A percentile compares a stretch with the other conserved stretches of the same genome.
These are phyloP conservation scores for Cettia cetti DNA, from an alignment of 2,113 vertebrate genomes.

Conservation along the genomic window DNA sequence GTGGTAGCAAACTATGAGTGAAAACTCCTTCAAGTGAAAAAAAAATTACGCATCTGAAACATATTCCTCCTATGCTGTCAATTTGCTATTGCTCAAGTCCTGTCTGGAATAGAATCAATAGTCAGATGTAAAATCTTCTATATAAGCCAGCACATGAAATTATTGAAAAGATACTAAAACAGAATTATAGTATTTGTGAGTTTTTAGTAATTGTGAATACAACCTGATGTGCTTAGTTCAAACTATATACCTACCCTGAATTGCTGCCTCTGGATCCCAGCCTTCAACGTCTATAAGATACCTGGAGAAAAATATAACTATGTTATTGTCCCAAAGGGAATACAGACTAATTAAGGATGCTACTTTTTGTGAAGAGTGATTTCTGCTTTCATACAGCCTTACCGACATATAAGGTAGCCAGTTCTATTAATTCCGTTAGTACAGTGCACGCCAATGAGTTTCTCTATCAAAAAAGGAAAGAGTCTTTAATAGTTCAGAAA, in stretches of 20 bases:
- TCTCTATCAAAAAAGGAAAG: conserved; percentile 61
- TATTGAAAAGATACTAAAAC: not conserved
- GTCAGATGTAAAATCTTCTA: not conserved
- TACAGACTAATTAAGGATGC: not conserved
- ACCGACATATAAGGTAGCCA: conserved; percentile 76
- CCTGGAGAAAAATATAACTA: conserved; percentile 25
- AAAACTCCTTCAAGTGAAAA: not conserved
- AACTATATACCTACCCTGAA: conserved; percentile 55
- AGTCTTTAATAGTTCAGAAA: conserved; percentile 10
- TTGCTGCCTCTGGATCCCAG: conserved; percentile 69
- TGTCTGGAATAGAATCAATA: not conserved
- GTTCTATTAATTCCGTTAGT: conserved; percentile 76
- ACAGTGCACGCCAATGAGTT: conserved; percentile 74
- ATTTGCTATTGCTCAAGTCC: not conserved
- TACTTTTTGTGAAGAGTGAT: not conserved
- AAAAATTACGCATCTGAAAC: not conserved
- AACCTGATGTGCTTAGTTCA: not conserved
- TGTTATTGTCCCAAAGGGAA: not conserved
- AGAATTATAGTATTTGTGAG: not conserved
- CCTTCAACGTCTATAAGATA: conserved; percentile 76
- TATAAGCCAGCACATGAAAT: not conserved
- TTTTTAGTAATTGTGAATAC: not conserved
- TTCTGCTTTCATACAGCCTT: conserved; percentile 31
- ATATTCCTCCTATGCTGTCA: not conserved
- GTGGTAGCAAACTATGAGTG: not conserved